Evolutionary conservation across 2,888 invertebrate species (phyloP), one percentile per base, ranked within the genome.

Genomic region (Saturnia pavonia): DNA sequence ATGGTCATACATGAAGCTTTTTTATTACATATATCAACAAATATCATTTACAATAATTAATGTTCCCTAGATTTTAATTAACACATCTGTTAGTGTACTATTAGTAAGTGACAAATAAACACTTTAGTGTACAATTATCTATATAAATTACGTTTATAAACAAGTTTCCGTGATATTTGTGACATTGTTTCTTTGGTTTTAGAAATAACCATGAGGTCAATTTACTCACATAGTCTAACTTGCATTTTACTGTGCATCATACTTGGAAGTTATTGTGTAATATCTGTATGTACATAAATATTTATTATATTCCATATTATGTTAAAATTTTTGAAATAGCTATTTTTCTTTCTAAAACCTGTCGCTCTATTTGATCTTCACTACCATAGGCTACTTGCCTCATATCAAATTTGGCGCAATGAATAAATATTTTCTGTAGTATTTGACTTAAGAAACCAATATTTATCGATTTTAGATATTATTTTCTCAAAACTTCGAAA

Each of bases 141-240:
- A 43, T 40, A 19, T 48, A 48, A 27, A 60, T 65, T 40, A 40
- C 22, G 45, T 65, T 65, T 69, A 69, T 69, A 69, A 51, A 65
- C 48, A 69, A 45, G 25, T 34, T 65, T 19, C 4, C 54, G 14
- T 54, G n/a, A 3, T 22, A 54, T 19, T 43, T 54, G 12, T 54
- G n/a, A n/a, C 54, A 54, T 54, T 54, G 43, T 54, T 54, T 54
- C n/a, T 54, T 54, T 54, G n/a, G 54, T 22, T 19, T 54, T n/a
- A n/a, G 12, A 9, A 43, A 43, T 22, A 34, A 34, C 34, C 19
- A 54, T 54, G 54, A 8, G n/a, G 16, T 54, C 19, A n/a, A 54
- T 54, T 19, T 54, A 54, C n/a, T 54, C 54, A 1, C 19, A 22
- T 54, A 54, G 43, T 1, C 43, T 54, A 6, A 8, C n/a, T 19